Evolutionary conservation across 2,113 vertebrate genomes (phyloP).

Genomic region (Acanthochromis polyacanthus): DNA sequence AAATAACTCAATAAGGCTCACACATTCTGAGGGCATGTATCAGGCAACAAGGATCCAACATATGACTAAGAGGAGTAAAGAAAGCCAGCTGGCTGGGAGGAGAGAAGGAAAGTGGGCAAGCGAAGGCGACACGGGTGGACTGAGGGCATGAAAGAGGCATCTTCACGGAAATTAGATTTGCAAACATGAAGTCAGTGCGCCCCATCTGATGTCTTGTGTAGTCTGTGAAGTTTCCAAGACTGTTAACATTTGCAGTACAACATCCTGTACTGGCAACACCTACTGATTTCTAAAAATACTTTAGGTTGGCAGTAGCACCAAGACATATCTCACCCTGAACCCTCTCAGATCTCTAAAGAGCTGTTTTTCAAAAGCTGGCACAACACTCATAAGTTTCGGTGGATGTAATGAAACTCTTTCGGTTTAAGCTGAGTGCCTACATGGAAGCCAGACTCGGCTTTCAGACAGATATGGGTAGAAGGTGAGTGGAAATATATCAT

Average conservation of each 20-base stretch:
- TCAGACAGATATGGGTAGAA: conserved; percentile 30
- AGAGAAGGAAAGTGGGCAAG: conserved; percentile 27
- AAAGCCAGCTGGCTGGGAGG: conserved; percentile 40
- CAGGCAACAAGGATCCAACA: conserved; percentile 45
- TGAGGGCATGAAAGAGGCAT: conserved; percentile 47
- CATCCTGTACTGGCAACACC: conserved; percentile 62
- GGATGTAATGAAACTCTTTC: conserved; percentile 27
- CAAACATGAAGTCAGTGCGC: conserved; percentile 50
- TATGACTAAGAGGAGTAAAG: conserved; percentile 33
- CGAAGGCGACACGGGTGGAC: conserved; percentile 32
- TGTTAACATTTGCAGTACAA: conserved; percentile 52
- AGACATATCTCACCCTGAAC: conserved; percentile 51
- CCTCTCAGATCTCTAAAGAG: conserved; percentile 39
- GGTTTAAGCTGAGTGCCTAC: conserved; percentile 2
- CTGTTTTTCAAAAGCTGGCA: conserved; percentile 39
- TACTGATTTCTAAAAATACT: conserved; percentile 75
- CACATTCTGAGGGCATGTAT: conserved; percentile 54
- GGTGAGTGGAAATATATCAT: conserved; percentile 14
- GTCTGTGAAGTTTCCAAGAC: conserved; percentile 63
- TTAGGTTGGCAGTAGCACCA: conserved; percentile 35
- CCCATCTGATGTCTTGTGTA: conserved; percentile 40
- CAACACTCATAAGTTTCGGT: conserved; percentile 33
- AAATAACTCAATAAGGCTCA: conserved; percentile 59
- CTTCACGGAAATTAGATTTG: conserved; percentile 60
- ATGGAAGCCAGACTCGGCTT: background rate